Evolutionary conservation across 2,888 invertebrate species (phyloP).

Genomic region (Heliothis peltigera): DNA sequence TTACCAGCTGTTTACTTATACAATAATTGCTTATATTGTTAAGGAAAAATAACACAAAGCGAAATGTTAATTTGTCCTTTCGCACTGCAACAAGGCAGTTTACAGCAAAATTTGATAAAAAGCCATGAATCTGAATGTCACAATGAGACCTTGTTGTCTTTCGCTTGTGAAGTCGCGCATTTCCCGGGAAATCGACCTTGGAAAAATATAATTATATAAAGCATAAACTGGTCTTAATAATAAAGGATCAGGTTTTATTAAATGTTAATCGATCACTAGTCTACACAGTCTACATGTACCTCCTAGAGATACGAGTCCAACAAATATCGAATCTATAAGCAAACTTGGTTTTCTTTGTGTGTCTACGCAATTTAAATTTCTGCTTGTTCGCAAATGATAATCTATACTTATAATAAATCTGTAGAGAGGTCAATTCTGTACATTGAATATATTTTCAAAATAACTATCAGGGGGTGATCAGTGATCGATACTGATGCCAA

Average conservation of each 20-base stretch:
- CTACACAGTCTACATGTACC: background rate
- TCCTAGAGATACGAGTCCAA: background rate
- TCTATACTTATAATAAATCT: too few species aligned
- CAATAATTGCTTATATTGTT: too few species aligned
- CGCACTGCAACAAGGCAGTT: slow-evolving; percentile 9
- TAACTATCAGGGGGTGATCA: too few species aligned
- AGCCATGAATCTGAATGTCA: slow-evolving; percentile 34
- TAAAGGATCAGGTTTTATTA: slow-evolving; percentile 1
- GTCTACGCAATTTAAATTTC: too few species aligned
- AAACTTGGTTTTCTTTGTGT: background rate
- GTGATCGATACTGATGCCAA: too few species aligned
- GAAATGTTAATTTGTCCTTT: background rate
- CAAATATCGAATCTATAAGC: background rate
- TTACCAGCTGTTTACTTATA: too few species aligned
- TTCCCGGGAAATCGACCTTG: slow-evolving; percentile 14
- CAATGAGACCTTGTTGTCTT: slow-evolving; percentile 20
- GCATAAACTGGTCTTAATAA: slow-evolving; percentile 8
- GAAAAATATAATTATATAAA: slow-evolving; percentile 7
- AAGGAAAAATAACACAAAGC: slow-evolving; percentile 5
- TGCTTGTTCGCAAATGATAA: too few species aligned
- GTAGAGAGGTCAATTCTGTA: too few species aligned
- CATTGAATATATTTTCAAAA: too few species aligned
- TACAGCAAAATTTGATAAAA: slow-evolving; percentile 20
- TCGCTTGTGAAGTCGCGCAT: slow-evolving; percentile 9
- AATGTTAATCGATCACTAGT: background rate